phyloP scores from a whole-genome alignment of 2,113 vertebrate genomes.

The Galeopterus variegatus region DNA sequence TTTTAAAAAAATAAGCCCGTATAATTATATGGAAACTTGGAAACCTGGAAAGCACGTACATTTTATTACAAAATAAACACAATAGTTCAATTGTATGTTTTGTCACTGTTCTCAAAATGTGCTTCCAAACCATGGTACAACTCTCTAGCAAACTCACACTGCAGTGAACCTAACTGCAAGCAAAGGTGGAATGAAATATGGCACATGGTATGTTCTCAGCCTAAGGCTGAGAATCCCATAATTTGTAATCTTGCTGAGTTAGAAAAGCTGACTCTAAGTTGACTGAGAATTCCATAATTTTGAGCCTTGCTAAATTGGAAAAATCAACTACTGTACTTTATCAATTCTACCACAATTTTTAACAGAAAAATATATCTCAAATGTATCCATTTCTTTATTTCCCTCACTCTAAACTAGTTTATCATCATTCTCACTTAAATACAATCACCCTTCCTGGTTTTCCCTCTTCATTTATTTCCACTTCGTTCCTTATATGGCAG shows the following conservation, averaged over 20 bases:
- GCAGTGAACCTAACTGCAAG: neutral
- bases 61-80: neutral
- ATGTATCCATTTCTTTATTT: neutral
- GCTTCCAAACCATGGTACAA: neutral
- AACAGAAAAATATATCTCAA: neutral
- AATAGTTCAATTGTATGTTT: neutral
- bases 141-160: neutral
- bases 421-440: neutral
- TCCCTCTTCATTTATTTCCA: neutral
- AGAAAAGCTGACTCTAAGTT: neutral
- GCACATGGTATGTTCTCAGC: neutral
- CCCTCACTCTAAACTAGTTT: neutral
- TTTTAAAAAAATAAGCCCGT: neutral
- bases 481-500: neutral
- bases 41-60: neutral
- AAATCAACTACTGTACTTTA: neutral
- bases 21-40: neutral
- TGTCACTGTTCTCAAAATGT: neutral
- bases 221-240: neutral
- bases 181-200: neutral
- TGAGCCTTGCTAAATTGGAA: neutral
- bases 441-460: neutral
- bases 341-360: neutral
- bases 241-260: constrained; percentile 15
- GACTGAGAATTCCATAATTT: neutral